A percentile compares a stretch with the other conserved stretches of the same genome.
Conservation (phyloP, 2,888 invertebrate genomes). For the Ophion ventricosus region DNA sequence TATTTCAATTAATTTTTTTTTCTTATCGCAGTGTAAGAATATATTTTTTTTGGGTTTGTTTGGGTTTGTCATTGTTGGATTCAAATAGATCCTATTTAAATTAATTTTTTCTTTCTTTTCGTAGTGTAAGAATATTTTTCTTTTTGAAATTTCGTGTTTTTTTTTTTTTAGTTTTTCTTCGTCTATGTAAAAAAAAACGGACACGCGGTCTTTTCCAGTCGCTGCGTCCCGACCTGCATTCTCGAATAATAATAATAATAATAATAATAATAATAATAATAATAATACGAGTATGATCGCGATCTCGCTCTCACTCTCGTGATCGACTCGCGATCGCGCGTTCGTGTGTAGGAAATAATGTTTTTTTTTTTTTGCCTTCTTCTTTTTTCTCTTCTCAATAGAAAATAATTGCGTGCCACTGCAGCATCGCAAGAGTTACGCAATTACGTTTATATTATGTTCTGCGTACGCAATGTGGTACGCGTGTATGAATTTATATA, state of each 20-base stretch:
- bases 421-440: slow-evolving; percentile 40
- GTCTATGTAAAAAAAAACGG: too few species aligned
- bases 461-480: slow-evolving; percentile 19
- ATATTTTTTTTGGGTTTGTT: too few species aligned
- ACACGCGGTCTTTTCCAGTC: background rate
- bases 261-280: background rate
- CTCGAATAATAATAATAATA: background rate
- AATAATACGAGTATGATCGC: background rate
- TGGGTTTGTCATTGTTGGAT: too few species aligned
- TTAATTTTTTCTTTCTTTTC: too few species aligned
- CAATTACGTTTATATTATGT: slow-evolving; percentile 54
- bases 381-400: slow-evolving; percentile 25
- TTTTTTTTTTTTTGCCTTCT: slow-evolving; percentile 7
- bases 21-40: too few species aligned
- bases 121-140: too few species aligned
- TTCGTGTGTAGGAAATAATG: slow-evolving; percentile 14
- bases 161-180: too few species aligned
- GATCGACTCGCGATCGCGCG: slow-evolving; percentile 31
- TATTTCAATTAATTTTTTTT: too few species aligned
- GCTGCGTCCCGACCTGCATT: slow-evolving; percentile 39
- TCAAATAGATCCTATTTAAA: too few species aligned
- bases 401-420: slow-evolving; percentile 51
- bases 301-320: slow-evolving; percentile 54
- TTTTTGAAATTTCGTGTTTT: background rate
- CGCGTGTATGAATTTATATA: slow-evolving; percentile 29